A percentile compares a stretch with the other conserved stretches of the same genome.
phyloP scores from a whole-genome alignment of 2,797 vertebrate genomes.

The Spondyliosoma cantharus region DNA sequence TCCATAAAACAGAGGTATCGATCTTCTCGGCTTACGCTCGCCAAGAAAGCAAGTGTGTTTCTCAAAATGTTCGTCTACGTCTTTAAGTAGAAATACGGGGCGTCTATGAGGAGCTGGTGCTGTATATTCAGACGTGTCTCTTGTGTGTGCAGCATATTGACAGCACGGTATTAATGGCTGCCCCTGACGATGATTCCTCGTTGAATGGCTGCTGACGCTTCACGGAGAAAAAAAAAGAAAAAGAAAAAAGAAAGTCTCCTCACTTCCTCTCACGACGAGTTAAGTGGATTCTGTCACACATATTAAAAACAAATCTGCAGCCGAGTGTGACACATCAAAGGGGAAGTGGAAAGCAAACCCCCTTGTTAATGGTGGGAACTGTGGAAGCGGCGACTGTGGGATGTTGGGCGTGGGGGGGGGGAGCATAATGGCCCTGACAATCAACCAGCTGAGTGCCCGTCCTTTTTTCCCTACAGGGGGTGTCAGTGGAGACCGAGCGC shows the following conservation, averaged over 20 bases:
- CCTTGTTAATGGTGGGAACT: conserved; percentile 77
- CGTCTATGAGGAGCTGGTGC: background rate
- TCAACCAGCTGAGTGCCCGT: conserved; percentile 77
- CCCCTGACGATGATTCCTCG: conserved; percentile 45
- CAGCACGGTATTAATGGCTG: conserved; percentile 32
- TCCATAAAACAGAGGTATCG: background rate
- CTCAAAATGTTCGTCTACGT: background rate
- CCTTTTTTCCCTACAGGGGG: conserved; percentile 69
- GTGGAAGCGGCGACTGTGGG: conserved; percentile 63
- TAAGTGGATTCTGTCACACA: conserved; percentile 81
- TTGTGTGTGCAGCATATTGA: conserved; percentile 5
- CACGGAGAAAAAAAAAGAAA: conserved; percentile 7
- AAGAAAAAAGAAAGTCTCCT: background rate
- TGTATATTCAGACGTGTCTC: conserved; percentile 11
- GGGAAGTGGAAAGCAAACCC: conserved; percentile 65
- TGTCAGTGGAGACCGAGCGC: conserved; percentile 55
- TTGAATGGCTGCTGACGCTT: conserved; percentile 36
- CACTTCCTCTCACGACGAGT: conserved; percentile 42
- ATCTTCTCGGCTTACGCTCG: background rate
- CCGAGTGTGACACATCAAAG: conserved; percentile 76
- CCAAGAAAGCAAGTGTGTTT: background rate
- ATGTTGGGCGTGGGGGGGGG: conserved; percentile 62
- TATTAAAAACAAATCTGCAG: conserved; percentile 81
- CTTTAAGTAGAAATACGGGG: conserved; percentile 34
- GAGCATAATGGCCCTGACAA: conserved; percentile 81